phyloP scores from a whole-genome alignment of 2,888 invertebrate species.

The Metalampra italica region DNA sequence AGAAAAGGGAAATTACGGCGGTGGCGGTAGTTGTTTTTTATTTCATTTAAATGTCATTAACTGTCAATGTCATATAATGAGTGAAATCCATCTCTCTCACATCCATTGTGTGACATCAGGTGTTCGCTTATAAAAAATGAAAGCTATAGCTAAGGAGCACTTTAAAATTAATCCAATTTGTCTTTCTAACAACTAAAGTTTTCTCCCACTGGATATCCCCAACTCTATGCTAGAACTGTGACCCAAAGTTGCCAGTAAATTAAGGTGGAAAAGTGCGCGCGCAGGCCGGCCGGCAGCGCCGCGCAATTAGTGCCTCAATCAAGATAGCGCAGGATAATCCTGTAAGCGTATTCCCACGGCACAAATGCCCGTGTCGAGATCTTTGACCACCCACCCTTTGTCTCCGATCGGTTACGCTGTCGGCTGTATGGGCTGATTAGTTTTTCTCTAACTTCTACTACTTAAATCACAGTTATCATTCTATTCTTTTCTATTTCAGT shows the following conservation, averaged over 20 bases:
- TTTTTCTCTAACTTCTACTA: too few relatives aligned
- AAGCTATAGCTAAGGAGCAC: too few relatives aligned
- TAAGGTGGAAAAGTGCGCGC: conserved; percentile 31
- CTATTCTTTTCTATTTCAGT: too few relatives aligned
- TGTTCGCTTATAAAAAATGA: too few relatives aligned
- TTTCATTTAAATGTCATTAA: too few relatives aligned
- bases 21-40: too few relatives aligned
- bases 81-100: too few relatives aligned
- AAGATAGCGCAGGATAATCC: conserved; percentile 51
- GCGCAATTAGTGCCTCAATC: conserved; percentile 57
- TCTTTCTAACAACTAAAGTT: background rate
- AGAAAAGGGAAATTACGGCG: too few relatives aligned
- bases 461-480: too few relatives aligned
- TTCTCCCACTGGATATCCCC: background rate
- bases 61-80: too few relatives aligned
- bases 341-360: conserved; percentile 36
- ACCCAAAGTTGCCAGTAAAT: conserved; percentile 14
- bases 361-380: conserved; percentile 7
- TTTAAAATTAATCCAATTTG: too few relatives aligned
- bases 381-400: conserved; percentile 3
- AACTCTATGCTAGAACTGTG: background rate
- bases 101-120: too few relatives aligned
- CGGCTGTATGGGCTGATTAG: background rate
- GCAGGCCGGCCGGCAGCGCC: conserved; percentile 18
- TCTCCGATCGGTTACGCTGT: background rate